Percentiles rank a stretch among this genome's conserved stretches.
These are phyloP conservation scores for Knipowitschia caucasica DNA, from an alignment of 2,797 vertebrate genomes.

Conservation along the genomic window DNA sequence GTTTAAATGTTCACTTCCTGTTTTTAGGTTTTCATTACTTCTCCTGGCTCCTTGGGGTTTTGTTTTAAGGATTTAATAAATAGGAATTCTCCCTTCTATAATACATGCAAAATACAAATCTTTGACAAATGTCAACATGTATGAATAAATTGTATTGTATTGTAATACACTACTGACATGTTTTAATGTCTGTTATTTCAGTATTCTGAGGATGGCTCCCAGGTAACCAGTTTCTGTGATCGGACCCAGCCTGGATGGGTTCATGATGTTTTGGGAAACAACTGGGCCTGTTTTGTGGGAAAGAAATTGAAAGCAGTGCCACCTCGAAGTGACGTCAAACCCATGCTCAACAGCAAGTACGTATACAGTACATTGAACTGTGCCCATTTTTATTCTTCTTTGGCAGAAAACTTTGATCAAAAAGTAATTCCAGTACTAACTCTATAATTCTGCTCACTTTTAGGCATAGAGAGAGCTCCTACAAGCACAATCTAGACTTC, in stretches of 20 bases:
- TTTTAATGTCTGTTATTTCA: constrained; percentile 42
- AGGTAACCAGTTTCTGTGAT: constrained; percentile 88
- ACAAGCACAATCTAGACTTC: constrained; percentile 76
- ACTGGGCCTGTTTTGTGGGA: constrained; percentile 93
- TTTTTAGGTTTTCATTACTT: too few species aligned
- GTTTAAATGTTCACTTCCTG: constrained; percentile 32
- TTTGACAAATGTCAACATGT: too few species aligned
- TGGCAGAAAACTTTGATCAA: background rate
- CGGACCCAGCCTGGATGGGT: constrained; percentile 92
- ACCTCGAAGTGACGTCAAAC: constrained; percentile 30
- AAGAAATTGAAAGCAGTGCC: constrained; percentile 68
- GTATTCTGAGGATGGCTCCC: constrained; percentile 79
- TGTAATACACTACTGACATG: background rate
- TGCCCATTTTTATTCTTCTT: background rate
- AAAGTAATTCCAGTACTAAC: background rate
- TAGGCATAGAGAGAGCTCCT: constrained; percentile 75
- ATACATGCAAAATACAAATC: too few species aligned
- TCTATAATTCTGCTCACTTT: background rate
- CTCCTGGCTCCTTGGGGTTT: background rate
- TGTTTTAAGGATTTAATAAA: too few species aligned
- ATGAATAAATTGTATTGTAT: background rate
- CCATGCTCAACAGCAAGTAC: constrained; percentile 50
- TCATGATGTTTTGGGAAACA: constrained; percentile 88
- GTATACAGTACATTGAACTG: background rate
- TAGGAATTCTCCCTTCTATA: too few species aligned